These are phyloP conservation scores for Mixornis gularis DNA, from an alignment of 2,113 vertebrate species.

Conservation along the genomic window DNA sequence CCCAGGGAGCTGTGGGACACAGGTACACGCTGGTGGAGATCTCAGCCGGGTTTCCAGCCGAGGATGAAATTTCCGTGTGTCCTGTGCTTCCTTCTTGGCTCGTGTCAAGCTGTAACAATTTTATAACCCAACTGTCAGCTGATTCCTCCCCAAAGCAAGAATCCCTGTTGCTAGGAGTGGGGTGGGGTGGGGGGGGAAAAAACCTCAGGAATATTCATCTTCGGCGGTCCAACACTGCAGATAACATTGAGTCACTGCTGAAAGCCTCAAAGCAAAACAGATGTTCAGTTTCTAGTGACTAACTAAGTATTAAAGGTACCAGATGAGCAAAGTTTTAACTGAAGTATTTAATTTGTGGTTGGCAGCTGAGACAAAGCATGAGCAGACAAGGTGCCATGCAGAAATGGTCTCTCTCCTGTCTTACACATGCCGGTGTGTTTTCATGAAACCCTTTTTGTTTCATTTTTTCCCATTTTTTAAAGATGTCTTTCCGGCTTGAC, in stretches of 20 bases:
- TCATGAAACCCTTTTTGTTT: neutral
- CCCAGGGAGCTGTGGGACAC: neutral
- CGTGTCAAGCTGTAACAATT: neutral
- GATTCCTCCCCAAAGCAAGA: neutral
- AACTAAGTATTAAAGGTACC: constrained; percentile 23
- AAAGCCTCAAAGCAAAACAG: constrained; percentile 45
- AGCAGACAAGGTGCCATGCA: neutral
- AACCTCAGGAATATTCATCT: neutral
- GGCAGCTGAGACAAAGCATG: neutral
- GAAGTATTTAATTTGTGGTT: neutral
- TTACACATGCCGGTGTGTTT: neutral
- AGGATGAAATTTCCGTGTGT: neutral
- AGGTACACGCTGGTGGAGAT: neutral
- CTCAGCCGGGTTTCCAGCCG: neutral
- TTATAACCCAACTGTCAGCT: neutral
- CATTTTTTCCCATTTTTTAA: neutral
- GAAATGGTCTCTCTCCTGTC: neutral
- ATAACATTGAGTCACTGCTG: constrained; percentile 37
- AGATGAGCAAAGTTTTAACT: neutral
- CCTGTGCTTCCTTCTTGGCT: neutral
- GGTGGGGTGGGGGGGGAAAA: accelerated
- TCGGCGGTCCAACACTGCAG: neutral
- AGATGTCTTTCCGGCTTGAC: neutral
- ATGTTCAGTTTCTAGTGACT: neutral
- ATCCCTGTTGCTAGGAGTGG: neutral